phyloP scores from a whole-genome alignment of 2,888 invertebrate genomes.

The Drosophila mimica region DNA sequence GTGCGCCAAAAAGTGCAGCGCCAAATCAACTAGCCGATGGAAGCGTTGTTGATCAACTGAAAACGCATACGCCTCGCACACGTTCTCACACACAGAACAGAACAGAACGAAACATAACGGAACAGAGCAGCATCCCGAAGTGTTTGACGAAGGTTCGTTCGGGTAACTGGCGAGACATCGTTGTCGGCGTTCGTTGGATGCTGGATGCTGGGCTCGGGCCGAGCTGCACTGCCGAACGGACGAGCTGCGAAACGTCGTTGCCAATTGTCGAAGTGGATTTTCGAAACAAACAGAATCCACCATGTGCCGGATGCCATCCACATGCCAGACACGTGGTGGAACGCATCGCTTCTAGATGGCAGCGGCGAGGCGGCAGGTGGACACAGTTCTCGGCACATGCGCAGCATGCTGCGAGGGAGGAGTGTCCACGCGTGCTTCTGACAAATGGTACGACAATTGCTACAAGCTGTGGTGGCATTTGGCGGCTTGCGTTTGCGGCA shows the following conservation, averaged over 20 bases:
- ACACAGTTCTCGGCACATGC: slow-evolving; percentile 73
- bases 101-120: neutral
- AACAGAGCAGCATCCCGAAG: slow-evolving; percentile 15
- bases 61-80: slow-evolving; percentile 34
- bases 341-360: slow-evolving; percentile 28
- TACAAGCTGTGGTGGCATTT: slow-evolving; percentile 82
- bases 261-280: slow-evolving; percentile 82
- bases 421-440: slow-evolving; percentile 80
- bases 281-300: slow-evolving; percentile 76
- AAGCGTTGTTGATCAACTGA: slow-evolving; percentile 76
- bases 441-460: slow-evolving; percentile 84
- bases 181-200: slow-evolving; percentile 52
- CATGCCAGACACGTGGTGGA: slow-evolving; percentile 80
- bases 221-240: slow-evolving; percentile 37
- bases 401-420: slow-evolving; percentile 79
- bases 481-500: slow-evolving; percentile 62
- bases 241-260: slow-evolving; percentile 65
- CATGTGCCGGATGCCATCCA: slow-evolving; percentile 72
- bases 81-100: slow-evolving; percentile 5
- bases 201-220: slow-evolving; percentile 60
- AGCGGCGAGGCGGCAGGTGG: slow-evolving; percentile 25
- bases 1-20: slow-evolving; percentile 15
- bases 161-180: slow-evolving; percentile 2
- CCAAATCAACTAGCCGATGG: slow-evolving; percentile 63
- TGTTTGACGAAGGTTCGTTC: slow-evolving; percentile 11